Base-by-base conservation (phyloP, 2,888 invertebrate genomes). In the Chrysina gloriosa region DNA sequence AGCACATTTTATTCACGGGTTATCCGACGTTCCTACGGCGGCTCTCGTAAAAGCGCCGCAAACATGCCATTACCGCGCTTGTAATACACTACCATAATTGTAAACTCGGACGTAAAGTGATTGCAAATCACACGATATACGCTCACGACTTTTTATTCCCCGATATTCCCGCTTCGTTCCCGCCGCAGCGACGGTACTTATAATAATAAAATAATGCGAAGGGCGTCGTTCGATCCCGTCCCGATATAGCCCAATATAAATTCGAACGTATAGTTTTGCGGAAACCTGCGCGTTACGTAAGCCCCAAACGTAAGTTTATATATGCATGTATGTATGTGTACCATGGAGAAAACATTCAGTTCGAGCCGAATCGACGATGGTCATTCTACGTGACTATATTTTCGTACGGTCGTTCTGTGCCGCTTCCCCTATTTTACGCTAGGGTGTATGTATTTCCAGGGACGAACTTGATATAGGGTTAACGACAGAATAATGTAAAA, bases 361-460 rank as follows among this genome's bases (percentile, higher is more conserved):
- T n/a, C n/a, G n/a, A 58, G 36, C n/a, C 11, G 39, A 58, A 27
- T 58, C 39, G 39, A 39, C 25, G 58, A 39, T 58, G 58, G 58
- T 39, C 58, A 58, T 58, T 58, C 42, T 58, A 58, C 58, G 58
- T 58, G 58, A 58, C 58, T 39, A 58, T 58, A 39, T 58, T 58
- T 58, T 39, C 39, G 56, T 42, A 58, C 42, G 7, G 39, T 14
- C 31, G 14, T 31, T 16, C 16, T 6, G 1, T 58, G 19, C 36
- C 58, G 58, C 39, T 36, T 42, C 42, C 42, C 42, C 58, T 39
- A 58, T 58, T 58, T 39, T 36, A 58, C 58, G 39, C 58, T 39
- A 11, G 58, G 39, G 58, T 58, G 39, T 58, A 58, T 16, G 58
- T 58, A 58, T 58, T 58, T 58, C 58, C 58, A 58, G 39, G 23